Conservation (phyloP, 2,113 vertebrate species). For the Pelusios castaneus region DNA sequence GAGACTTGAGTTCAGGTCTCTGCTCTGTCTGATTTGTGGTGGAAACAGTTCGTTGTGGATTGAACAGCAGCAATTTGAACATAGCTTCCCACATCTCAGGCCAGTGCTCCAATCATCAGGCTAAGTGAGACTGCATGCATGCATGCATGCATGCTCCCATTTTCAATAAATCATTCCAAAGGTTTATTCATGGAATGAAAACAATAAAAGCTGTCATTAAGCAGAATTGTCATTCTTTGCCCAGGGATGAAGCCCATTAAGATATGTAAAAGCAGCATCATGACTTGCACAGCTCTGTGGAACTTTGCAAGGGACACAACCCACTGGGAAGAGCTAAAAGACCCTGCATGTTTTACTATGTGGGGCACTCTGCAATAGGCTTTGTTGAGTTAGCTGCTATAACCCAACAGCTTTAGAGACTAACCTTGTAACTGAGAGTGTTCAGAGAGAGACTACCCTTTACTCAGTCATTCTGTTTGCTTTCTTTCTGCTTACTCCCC, state of each 20-base stretch:
- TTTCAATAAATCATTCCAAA: background rate
- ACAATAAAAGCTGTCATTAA: background rate
- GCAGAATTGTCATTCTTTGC: background rate
- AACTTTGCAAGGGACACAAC: background rate
- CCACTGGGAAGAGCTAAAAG: background rate
- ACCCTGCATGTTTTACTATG: background rate
- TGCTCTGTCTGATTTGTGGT: background rate
- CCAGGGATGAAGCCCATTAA: background rate
- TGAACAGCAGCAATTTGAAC: background rate
- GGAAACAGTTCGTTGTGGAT: background rate
- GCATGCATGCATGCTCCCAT: background rate
- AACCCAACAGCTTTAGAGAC: background rate
- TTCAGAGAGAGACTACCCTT: background rate
- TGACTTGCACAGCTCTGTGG: background rate
- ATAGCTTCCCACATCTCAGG: background rate
- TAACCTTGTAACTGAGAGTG: background rate
- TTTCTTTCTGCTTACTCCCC: background rate
- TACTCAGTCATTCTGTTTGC: background rate
- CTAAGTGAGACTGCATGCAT: background rate
- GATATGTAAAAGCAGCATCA: background rate
- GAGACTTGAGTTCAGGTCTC: background rate
- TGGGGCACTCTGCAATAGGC: background rate
- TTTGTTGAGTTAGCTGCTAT: background rate
- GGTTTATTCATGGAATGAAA: background rate
- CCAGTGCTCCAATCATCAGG: background rate